phyloP scores from a whole-genome alignment of 2,888 invertebrate species.

The Coelopa pilipes region DNA sequence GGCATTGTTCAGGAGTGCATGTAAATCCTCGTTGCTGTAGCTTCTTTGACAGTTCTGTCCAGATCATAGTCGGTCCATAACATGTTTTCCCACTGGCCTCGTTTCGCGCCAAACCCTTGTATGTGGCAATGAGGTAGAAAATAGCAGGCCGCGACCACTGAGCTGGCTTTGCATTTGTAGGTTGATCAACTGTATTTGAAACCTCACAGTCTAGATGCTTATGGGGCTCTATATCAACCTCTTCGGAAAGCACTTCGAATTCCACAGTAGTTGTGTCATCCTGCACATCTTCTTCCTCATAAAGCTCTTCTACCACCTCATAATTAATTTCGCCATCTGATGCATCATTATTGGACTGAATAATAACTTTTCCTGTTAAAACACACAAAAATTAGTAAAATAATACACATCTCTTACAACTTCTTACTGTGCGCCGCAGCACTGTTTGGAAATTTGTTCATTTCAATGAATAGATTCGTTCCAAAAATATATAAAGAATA shows the following conservation, averaged over 20 bases:
- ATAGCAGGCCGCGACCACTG: slow-evolving; percentile 21
- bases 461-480: not conserved
- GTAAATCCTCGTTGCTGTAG: slow-evolving; percentile 9
- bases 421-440: not conserved
- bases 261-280: not conserved
- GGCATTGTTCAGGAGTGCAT: slow-evolving; percentile 31
- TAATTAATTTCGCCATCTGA: not conserved
- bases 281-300: not conserved
- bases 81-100: slow-evolving; percentile 11
- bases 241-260: slow-evolving; percentile 24
- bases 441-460: slow-evolving; percentile 19
- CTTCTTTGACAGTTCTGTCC: slow-evolving; percentile 27
- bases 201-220: not conserved
- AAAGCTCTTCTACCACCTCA: not conserved
- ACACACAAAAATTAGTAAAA: not conserved
- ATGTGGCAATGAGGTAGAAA: slow-evolving; percentile 22
- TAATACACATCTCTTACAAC: not conserved
- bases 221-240: not conserved
- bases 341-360: not conserved
- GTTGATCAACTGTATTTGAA: not conserved
- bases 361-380: not conserved
- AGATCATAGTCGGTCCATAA: slow-evolving; percentile 24
- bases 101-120: slow-evolving; percentile 18
- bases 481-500: not conserved
- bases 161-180: slow-evolving; percentile 19